Evolutionary conservation across 2,888 invertebrate species (phyloP).

Genomic region (Noctua janthina): DNA sequence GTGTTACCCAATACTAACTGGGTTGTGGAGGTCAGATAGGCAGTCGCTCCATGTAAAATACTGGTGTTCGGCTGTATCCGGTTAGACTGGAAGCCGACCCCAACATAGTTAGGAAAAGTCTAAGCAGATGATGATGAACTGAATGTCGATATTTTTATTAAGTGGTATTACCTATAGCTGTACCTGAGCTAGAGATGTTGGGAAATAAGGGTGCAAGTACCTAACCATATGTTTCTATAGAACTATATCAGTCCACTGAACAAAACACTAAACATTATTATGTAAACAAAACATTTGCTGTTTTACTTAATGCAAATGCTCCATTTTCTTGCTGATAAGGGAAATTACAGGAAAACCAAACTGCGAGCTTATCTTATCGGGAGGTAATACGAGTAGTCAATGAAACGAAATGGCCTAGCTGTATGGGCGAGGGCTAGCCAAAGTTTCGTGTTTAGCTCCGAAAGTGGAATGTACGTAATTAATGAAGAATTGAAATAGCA

Average conservation of each 20-base stretch:
- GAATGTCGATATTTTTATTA: no score
- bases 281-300: constrained; percentile 24
- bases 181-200: no score
- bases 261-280: not conserved
- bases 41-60: no score
- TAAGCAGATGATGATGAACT: no score
- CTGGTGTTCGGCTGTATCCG: no score
- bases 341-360: constrained; percentile 46
- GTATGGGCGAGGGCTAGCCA: not conserved
- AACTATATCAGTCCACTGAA: not conserved
- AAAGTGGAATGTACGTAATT: not conserved
- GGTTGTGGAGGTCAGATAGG: no score
- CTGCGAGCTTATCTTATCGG: constrained; percentile 48
- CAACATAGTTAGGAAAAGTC: no score
- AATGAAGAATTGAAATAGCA: not conserved
- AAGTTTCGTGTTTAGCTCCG: constrained; percentile 13
- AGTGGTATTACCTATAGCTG: no score
- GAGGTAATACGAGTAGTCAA: constrained; percentile 43
- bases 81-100: no score
- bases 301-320: constrained; percentile 15
- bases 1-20: no score
- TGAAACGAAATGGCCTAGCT: constrained; percentile 37
- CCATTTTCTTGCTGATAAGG: constrained; percentile 28
- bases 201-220: no score
- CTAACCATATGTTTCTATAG: no score